These are phyloP conservation scores for Chlorocebus sabaeus DNA, from an alignment of 2,113 vertebrate species.

Conservation along the genomic window DNA sequence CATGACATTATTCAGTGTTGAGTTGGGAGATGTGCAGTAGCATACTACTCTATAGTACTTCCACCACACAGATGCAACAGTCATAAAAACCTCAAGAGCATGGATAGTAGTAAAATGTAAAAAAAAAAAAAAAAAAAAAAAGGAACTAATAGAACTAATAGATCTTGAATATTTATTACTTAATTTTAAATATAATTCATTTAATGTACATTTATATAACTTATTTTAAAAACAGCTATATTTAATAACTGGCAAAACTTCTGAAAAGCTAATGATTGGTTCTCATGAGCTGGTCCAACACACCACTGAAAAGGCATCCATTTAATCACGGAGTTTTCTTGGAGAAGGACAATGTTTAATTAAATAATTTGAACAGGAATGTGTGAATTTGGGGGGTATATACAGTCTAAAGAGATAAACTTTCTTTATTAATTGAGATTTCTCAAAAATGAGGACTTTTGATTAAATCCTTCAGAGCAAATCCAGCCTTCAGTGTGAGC, in stretches of 20 bases:
- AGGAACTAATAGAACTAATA: not conserved
- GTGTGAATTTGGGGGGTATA: not conserved
- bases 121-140: not conserved
- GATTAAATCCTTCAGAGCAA: not conserved
- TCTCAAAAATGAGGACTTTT: slow-evolving; percentile 2
- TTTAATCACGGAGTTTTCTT: not conserved
- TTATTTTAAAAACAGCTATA: not conserved
- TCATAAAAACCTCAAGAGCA: not conserved
- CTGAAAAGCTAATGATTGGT: not conserved
- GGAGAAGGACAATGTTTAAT: not conserved
- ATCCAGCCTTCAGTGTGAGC: not conserved
- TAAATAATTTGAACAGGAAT: slow-evolving; percentile 1
- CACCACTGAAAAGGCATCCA: not conserved
- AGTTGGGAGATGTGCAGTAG: not conserved
- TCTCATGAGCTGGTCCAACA: not conserved
- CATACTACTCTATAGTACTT: not conserved
- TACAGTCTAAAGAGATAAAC: not conserved
- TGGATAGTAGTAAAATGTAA: not conserved
- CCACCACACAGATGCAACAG: not conserved
- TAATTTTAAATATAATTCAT: slow-evolving; percentile 2
- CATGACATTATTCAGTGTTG: not conserved
- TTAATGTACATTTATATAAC: not conserved
- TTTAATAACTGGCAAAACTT: not conserved
- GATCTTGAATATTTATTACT: not conserved
- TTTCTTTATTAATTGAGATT: not conserved